These are phyloP conservation scores for Drosophila lowei DNA, from an alignment of 1,140 invertebrate species.

Conservation along the genomic window DNA sequence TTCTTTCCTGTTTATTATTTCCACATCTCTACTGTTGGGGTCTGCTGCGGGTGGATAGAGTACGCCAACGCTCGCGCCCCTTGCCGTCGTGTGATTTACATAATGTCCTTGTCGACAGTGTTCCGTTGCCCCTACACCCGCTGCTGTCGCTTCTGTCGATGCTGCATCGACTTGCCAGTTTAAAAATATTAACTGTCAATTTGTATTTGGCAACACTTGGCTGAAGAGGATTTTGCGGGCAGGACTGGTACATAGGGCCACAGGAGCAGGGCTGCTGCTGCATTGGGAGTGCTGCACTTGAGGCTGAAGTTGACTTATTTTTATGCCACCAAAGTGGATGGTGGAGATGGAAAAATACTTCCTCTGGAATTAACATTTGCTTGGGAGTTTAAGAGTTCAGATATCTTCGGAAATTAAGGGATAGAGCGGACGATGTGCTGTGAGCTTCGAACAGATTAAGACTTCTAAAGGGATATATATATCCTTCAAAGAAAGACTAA, in stretches of 20 bases:
- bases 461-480: too few species aligned
- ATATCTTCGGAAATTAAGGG: neutral
- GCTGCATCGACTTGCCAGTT: constrained; percentile 52
- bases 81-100: constrained; percentile 66
- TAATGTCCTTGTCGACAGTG: constrained; percentile 75
- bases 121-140: neutral
- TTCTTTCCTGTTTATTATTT: constrained; percentile 75
- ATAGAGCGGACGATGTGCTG: too few species aligned
- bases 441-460: too few species aligned
- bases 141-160: too few species aligned
- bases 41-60: neutral
- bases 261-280: constrained; percentile 4
- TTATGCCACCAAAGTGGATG: neutral
- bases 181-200: constrained; percentile 83
- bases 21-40: constrained; percentile 21
- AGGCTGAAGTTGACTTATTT: constrained; percentile 35
- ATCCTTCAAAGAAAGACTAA: too few species aligned
- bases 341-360: neutral
- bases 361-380: too few species aligned
- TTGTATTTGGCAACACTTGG: constrained; percentile 79
- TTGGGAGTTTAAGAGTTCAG: too few species aligned
- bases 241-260: neutral
- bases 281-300: constrained; percentile 35
- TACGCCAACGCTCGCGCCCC: constrained; percentile 28
- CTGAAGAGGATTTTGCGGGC: constrained; percentile 57